A percentile compares a stretch with the other conserved stretches of the same genome.
These are phyloP conservation scores for Gambusia holbrooki DNA, from an alignment of 2,113 vertebrate species.

Conservation along the genomic window DNA sequence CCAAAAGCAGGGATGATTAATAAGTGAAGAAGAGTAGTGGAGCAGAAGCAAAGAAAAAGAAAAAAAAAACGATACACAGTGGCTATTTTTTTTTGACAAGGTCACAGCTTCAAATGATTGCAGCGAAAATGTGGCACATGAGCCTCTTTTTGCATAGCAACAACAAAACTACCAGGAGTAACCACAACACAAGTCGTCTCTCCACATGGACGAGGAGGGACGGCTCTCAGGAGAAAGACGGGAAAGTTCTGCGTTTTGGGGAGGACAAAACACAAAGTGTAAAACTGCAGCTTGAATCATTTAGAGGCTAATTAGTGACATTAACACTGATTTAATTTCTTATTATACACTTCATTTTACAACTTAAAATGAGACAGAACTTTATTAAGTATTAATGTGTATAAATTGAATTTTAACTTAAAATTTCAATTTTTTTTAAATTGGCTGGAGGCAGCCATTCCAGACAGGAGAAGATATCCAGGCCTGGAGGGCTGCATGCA, in stretches of 20 bases:
- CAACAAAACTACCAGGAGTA: conserved; percentile 54
- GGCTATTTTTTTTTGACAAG: conserved; percentile 61
- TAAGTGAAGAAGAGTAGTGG: background rate
- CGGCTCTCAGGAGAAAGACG: background rate
- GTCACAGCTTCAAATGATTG: conserved; percentile 65
- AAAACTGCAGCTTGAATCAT: conserved; percentile 32
- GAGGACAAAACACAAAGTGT: conserved; percentile 10
- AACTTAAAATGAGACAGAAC: conserved; percentile 11
- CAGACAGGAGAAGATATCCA: conserved; percentile 26
- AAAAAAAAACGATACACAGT: conserved; percentile 4
- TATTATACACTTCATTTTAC: background rate
- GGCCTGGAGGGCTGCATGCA: conserved; percentile 63
- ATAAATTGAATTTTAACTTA: conserved; percentile 22
- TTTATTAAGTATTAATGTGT: background rate
- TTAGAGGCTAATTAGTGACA: background rate
- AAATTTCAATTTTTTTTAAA: background rate
- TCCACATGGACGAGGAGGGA: conserved; percentile 2
- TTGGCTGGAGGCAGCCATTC: background rate
- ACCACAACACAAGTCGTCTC: conserved; percentile 8
- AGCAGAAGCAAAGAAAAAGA: background rate
- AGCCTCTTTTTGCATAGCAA: conserved; percentile 74
- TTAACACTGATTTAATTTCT: background rate
- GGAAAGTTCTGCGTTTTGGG: background rate
- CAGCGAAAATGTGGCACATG: conserved; percentile 59
- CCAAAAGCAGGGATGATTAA: background rate